Evolutionary conservation across 2,888 invertebrate species (phyloP).

Genomic region (Drosophila planitibia): DNA sequence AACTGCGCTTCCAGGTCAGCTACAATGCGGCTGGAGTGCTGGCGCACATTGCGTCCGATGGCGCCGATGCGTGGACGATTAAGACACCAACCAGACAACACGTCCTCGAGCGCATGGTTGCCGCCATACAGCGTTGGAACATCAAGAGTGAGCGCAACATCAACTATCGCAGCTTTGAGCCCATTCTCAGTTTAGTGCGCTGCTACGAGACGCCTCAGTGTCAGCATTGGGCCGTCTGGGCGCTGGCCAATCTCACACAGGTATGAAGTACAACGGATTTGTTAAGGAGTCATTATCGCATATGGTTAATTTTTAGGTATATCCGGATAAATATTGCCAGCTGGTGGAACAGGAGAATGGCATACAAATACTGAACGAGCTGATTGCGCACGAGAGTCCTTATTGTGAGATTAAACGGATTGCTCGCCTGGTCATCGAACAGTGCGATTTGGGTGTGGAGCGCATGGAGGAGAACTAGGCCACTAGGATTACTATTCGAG

Average conservation of each 20-base stretch:
- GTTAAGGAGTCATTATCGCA: not conserved
- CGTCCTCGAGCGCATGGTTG: conserved; percentile 91
- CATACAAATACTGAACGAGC: conserved; percentile 89
- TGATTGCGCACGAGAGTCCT: conserved; percentile 88
- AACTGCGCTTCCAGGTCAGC: conserved; percentile 88
- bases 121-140: conserved; percentile 95
- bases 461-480: conserved; percentile 83
- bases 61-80: conserved; percentile 93
- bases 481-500: conserved; percentile 50
- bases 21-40: conserved; percentile 98
- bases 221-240: conserved; percentile 99
- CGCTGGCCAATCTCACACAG: conserved; percentile 96
- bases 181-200: conserved; percentile 93
- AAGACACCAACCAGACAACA: conserved; percentile 89
- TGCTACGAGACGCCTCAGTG: conserved; percentile 95
- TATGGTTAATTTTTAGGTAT: conserved; percentile 86
- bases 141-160: conserved; percentile 95
- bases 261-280: conserved; percentile 42
- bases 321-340: conserved; percentile 94
- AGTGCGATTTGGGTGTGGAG: conserved; percentile 86
- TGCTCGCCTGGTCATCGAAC: conserved; percentile 89
- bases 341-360: conserved; percentile 95
- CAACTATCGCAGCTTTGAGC: conserved; percentile 98
- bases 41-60: conserved; percentile 97
- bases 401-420: conserved; percentile 89